Conservation (phyloP, 2,888 invertebrate genomes). For the Pseudococcus longispinus region DNA sequence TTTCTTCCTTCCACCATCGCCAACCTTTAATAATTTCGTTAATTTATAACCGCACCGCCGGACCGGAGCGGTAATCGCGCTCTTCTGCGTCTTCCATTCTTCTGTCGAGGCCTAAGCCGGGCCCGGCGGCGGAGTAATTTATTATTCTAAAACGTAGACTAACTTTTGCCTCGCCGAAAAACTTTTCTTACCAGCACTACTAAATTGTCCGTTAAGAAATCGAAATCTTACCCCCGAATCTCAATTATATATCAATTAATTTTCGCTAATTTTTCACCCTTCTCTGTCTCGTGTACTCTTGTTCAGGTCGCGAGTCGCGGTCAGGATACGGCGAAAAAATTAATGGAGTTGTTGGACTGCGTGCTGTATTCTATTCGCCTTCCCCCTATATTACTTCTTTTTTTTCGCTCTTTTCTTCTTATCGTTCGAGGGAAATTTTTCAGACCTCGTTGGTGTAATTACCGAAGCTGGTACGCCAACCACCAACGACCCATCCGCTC, state of each 20-base stretch:
- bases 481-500: neutral
- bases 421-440: neutral
- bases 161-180: neutral
- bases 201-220: slow-evolving; percentile 44
- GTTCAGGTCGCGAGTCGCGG: neutral
- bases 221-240: slow-evolving; percentile 7
- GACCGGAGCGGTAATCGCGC: neutral
- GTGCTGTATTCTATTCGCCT: neutral
- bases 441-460: neutral
- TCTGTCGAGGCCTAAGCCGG: neutral
- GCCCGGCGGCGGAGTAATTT: neutral
- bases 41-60: neutral
- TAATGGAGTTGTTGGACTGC: neutral
- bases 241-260: slow-evolving; percentile 42
- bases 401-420: neutral
- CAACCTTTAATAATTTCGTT: slow-evolving; percentile 31
- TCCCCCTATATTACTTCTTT: neutral
- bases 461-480: neutral
- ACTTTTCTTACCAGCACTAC: neutral
- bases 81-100: neutral
- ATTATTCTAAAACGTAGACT: neutral
- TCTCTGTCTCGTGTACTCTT: neutral
- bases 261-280: slow-evolving; percentile 33
- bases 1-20: neutral
- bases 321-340: neutral